A percentile compares a stretch with the other conserved stretches of the same genome.
phyloP scores from a whole-genome alignment of 2,888 invertebrate genomes.

The Neoaliturus tenellus region DNA sequence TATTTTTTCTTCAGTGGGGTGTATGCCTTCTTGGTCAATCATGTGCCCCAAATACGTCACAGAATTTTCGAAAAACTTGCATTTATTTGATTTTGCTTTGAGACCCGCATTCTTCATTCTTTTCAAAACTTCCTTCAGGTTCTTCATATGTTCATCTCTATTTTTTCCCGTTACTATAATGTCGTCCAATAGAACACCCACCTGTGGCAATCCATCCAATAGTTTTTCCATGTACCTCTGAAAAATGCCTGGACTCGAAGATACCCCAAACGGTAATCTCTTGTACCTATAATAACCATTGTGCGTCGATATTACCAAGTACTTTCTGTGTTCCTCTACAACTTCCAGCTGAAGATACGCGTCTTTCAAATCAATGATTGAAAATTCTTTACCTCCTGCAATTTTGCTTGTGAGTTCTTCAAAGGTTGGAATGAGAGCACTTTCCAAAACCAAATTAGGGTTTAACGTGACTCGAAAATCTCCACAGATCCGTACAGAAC shows the following conservation, averaged over 20 bases:
- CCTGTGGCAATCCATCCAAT: neutral
- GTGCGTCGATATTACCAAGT: neutral
- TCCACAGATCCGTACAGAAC: neutral
- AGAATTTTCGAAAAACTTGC: no score
- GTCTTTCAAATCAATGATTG: neutral
- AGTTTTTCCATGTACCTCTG: constrained; percentile 1
- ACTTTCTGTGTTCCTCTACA: neutral
- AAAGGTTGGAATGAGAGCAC: neutral
- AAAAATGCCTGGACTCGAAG: neutral
- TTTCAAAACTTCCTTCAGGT: neutral
- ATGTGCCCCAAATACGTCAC: no score
- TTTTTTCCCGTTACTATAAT: neutral
- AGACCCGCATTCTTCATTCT: neutral
- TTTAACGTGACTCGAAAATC: constrained; percentile 27
- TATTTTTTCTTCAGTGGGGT: no score
- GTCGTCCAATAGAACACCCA: neutral
- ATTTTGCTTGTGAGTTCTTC: neutral
- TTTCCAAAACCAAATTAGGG: neutral
- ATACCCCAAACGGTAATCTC: neutral
- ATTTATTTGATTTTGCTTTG: no score
- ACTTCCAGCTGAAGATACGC: constrained; percentile 1
- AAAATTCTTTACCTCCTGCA: neutral
- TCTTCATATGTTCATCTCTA: neutral
- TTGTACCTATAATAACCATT: neutral
- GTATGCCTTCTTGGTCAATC: no score